Evolutionary conservation across 2,888 invertebrate species (phyloP).

Genomic region (Spatulosminthurus flaviceps): DNA sequence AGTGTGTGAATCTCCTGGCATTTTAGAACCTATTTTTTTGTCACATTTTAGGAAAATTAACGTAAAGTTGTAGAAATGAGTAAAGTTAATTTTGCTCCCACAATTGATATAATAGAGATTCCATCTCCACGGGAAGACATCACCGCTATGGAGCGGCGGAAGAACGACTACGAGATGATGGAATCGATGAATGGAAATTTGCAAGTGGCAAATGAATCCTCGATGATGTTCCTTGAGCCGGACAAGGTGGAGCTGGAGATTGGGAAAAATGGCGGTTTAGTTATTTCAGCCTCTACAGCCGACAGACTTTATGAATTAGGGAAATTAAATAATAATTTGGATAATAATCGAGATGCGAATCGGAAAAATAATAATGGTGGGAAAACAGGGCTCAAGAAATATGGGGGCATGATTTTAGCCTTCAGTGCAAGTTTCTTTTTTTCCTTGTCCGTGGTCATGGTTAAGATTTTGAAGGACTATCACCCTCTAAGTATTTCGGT

Average conservation of each 20-base stretch:
- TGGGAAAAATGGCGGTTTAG: background rate
- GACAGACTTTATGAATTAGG: background rate
- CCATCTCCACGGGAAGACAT: background rate
- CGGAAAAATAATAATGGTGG: background rate
- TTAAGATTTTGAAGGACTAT: constrained; percentile 55
- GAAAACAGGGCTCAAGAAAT: constrained; percentile 49
- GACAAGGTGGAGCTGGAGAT: constrained; percentile 43
- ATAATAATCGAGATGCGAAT: background rate
- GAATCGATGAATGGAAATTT: background rate
- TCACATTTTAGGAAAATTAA: background rate
- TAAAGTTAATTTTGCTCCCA: constrained; percentile 16
- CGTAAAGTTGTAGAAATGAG: too few relatives aligned
- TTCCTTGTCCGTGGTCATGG: constrained; percentile 56
- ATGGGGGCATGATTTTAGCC: constrained; percentile 55
- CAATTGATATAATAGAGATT: background rate
- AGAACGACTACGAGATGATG: background rate
- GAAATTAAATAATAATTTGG: too few relatives aligned
- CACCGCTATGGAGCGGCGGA: background rate
- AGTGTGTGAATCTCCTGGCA: too few relatives aligned
- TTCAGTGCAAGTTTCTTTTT: constrained; percentile 55
- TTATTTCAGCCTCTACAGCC: constrained; percentile 38
- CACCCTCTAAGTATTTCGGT: constrained; percentile 56
- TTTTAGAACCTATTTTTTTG: background rate
- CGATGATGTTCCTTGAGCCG: constrained; percentile 5
- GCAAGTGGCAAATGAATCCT: background rate